Evolutionary conservation across 2,888 invertebrate genomes (phyloP), one percentile per base, ranked within the genome.

Genomic region (Nomada fabriciana): DNA sequence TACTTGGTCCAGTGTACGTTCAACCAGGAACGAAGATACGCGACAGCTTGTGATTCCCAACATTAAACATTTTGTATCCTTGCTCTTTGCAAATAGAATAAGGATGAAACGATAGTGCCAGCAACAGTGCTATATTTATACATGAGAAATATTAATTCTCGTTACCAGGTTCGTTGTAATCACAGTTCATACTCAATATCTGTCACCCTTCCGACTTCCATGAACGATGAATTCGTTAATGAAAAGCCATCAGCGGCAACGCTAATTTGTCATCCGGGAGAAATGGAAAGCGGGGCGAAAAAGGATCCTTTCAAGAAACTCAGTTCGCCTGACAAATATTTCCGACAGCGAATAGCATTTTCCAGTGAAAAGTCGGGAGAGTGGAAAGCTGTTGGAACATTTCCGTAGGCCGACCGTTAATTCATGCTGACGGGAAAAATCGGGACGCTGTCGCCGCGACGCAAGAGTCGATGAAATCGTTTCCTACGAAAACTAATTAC

Each of bases 401-500:
- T 77, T 60, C 52, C 64, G 59, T 20, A 52, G 25, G 25, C 76
- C 15, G 43, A 29, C 55, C 42, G 78, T 69, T 79, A 69, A 77
- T 79, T 79, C 61, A 42, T 18, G 20, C 15, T 10, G 9, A 36
- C 13, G 18, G 59, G 20, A 20, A 57, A 59, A 63, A 64, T 72
- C 29, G 25, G 7, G 15, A 23, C n/a, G 25, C 53, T 25, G 29
- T 36, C 36, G 36, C 36, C 0, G 10, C 63, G 2, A n/a, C 70
- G 20, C 23, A 15, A 55, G 20, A n/a, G 68, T 23, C 61, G 71
- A 55, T 61, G 64, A 68, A 65, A 76, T 81, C 71, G 69, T 60
- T 55, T 64, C 47, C 63, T 57, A 67, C 63, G 82, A 47, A 81
- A 81, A 76, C 81, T 81, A 82, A 82, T 81, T 82, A 82, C 61